Percentiles rank a stretch among this genome's conserved stretches.
Evolutionary conservation across 1,140 invertebrate species (phyloP).

Genomic region (Harpegnathos saltator): DNA sequence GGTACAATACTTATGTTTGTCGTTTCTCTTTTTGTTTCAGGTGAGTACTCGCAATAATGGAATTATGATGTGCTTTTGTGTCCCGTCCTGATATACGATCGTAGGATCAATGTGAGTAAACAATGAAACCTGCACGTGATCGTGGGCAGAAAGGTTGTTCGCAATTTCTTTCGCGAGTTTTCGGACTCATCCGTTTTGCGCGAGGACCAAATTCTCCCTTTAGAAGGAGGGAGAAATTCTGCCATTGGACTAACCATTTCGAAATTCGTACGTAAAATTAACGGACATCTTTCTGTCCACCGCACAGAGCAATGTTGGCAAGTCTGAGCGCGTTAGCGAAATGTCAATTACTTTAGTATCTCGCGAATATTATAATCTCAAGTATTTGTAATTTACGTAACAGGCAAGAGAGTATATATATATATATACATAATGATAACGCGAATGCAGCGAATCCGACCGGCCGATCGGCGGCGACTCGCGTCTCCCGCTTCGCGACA

Average conservation of each 20-base stretch:
- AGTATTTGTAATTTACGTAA: neutral
- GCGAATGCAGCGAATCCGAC: neutral
- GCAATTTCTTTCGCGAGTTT: no score
- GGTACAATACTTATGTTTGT: neutral
- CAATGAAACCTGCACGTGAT: no score
- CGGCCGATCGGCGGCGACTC: neutral
- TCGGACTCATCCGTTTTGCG: no score
- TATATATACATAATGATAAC: no score
- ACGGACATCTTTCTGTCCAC: no score
- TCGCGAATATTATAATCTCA: neutral
- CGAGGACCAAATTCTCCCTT: no score
- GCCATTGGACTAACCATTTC: no score
- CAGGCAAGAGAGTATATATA: neutral
- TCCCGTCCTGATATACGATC: neutral
- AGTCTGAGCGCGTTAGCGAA: neutral
- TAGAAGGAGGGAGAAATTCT: no score
- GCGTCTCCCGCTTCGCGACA: conserved; percentile 1
- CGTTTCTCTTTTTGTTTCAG: conserved; percentile 42
- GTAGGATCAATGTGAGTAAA: conserved; percentile 9
- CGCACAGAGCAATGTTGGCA: no score
- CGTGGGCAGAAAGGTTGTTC: no score
- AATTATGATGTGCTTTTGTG: neutral
- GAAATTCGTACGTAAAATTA: no score
- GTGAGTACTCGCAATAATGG: conserved; percentile 7
- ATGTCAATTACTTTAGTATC: neutral